These are phyloP conservation scores for Eleginops maclovinus DNA, from an alignment of 2,113 vertebrate species.

Conservation along the genomic window DNA sequence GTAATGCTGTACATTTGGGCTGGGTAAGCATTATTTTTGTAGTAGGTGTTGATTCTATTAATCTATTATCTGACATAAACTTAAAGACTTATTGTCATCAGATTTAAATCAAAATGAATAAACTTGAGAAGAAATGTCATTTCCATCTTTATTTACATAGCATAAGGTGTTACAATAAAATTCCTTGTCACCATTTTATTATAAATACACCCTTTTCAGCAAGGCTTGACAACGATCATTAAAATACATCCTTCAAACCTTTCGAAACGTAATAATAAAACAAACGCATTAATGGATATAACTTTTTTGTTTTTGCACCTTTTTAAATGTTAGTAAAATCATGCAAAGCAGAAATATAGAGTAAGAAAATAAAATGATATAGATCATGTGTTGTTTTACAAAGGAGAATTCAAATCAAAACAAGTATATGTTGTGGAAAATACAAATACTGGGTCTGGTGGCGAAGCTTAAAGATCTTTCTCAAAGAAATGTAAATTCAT, in stretches of 20 bases:
- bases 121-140: slow-evolving; percentile 29
- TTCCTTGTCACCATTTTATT: slow-evolving; percentile 70
- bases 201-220: slow-evolving; percentile 78
- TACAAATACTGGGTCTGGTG: slow-evolving; percentile 70
- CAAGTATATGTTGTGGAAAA: slow-evolving; percentile 49
- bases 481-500: slow-evolving; percentile 61
- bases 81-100: neutral
- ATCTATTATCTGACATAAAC: neutral
- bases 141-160: slow-evolving; percentile 81
- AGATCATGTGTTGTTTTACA: slow-evolving; percentile 73
- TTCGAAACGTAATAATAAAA: slow-evolving; percentile 68
- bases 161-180: slow-evolving; percentile 72
- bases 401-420: slow-evolving; percentile 52
- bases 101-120: neutral
- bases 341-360: slow-evolving; percentile 78
- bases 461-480: slow-evolving; percentile 72
- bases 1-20: neutral
- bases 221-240: slow-evolving; percentile 69
- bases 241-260: slow-evolving; percentile 80
- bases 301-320: slow-evolving; percentile 61
- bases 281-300: slow-evolving; percentile 63
- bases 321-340: slow-evolving; percentile 78
- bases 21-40: too few relatives aligned
- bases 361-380: slow-evolving; percentile 77
- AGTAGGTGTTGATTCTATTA: neutral